These are phyloP conservation scores for Collichthys lucidus DNA, from an alignment of 2,113 vertebrate genomes.

Conservation along the genomic window DNA sequence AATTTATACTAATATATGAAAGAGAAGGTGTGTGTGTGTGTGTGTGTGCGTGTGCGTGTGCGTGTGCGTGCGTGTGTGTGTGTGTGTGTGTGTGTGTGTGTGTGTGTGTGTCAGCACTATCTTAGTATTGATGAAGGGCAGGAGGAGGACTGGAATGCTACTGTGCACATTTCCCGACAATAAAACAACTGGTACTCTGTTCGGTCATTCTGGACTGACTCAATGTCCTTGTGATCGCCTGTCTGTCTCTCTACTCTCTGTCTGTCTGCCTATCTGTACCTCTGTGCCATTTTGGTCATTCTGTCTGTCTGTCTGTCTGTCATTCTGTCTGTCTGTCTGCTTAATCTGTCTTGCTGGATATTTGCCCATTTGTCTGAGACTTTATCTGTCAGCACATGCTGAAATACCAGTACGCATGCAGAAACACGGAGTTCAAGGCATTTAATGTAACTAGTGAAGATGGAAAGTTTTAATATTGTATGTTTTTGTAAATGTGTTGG, in stretches of 20 bases:
- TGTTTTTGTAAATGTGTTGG: neutral
- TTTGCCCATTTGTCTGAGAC: conserved; percentile 2
- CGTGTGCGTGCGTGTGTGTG: conserved; percentile 2
- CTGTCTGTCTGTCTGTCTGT: conserved; percentile 14
- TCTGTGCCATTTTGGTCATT: conserved; percentile 26
- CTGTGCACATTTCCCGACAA: conserved; percentile 52
- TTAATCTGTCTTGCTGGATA: conserved; percentile 51
- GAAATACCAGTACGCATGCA: neutral
- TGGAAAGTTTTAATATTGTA: neutral
- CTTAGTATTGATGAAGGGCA: conserved; percentile 58
- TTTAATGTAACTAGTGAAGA: neutral
- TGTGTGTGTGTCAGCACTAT: conserved; percentile 26
- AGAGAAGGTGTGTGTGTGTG: neutral
- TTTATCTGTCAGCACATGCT: conserved; percentile 1
- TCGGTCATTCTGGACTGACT: conserved; percentile 47
- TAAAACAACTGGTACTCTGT: conserved; percentile 66
- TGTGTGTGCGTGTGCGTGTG: neutral
- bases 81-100: neutral
- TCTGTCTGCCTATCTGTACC: neutral
- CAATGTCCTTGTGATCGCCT: conserved; percentile 46
- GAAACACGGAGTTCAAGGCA: neutral
- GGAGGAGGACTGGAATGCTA: conserved; percentile 70
- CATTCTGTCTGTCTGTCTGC: conserved; percentile 16
- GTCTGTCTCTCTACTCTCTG: conserved; percentile 27
- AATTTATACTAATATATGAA: too few species aligned